phyloP scores from a whole-genome alignment of 2,888 invertebrate genomes.

The Phasia obesa region DNA sequence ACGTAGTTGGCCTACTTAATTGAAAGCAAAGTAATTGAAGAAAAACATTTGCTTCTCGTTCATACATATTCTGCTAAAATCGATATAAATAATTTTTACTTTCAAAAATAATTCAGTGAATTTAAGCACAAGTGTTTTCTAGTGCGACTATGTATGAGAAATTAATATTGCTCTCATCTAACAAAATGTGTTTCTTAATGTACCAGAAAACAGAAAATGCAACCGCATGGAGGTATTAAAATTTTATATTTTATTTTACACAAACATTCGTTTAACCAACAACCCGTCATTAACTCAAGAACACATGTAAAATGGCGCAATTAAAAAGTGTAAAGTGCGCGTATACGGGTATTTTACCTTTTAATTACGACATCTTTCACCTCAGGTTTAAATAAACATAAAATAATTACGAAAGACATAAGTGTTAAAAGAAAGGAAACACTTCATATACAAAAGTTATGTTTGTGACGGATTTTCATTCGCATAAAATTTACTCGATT shows the following conservation, averaged over 20 bases:
- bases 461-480: too few species aligned
- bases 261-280: neutral
- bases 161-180: neutral
- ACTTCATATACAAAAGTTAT: too few species aligned
- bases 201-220: neutral
- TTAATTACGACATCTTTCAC: constrained; percentile 12
- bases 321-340: neutral
- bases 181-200: neutral
- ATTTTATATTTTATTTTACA: neutral
- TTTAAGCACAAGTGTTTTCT: too few species aligned
- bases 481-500: too few species aligned
- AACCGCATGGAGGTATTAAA: neutral
- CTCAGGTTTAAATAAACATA: neutral
- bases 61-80: too few species aligned
- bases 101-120: too few species aligned
- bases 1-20: too few species aligned
- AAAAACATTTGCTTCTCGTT: too few species aligned
- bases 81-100: too few species aligned
- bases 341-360: constrained; percentile 6
- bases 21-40: too few species aligned
- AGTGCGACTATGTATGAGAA: too few species aligned
- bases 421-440: neutral
- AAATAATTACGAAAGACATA: constrained; percentile 35
- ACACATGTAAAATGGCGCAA: constrained; percentile 17
- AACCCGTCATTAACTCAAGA: neutral